Evolutionary conservation across 1,140 invertebrate species (phyloP), one percentile per base, ranked within the genome.

Genomic region (Leptinotarsa defecta): DNA sequence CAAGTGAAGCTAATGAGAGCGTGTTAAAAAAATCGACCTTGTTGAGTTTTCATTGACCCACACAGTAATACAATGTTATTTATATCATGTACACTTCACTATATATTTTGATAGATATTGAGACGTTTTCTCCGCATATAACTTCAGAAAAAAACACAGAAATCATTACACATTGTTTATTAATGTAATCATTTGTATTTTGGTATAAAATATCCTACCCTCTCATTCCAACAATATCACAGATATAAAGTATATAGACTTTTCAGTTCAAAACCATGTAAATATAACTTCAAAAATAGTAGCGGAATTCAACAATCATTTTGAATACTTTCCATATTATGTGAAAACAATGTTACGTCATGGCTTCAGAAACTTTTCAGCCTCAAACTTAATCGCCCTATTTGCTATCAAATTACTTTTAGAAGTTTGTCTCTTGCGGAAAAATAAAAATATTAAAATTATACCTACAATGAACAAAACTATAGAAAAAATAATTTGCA

Each of bases 401-500:
- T 78, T 78, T 48, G 62, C 65, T 48, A 73, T 49, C 15, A 76
- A 43, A 17, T 78, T 48, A 3, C 57, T 75, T 4, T 49, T 57
- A 13, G 15, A 8, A n/a, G 24, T 48, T 20, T 1, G 43, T 70
- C 15, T 49, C 11, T 57, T 48, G 27, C 17, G 49, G 17, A 62
- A 13, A 11, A 13, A 74, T n/a, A 22, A 17, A 17, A 27, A 17
- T 17, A 74, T 22, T 13, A 76, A n/a, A 13, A 62, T 22, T 3
- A 34, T 34, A 17, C 70, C 70, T 17, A 43, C 13, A 15, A 76
- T 43, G 22, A 76, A 52, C 20, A 76, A 20, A 3, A 71, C 13
- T 11, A 48, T 63, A 52, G 73, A 77, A 27, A 76, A 69, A 22
- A 80, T 27, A 34, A 65, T 20, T 69, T 82, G 79, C 6, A 76